These are phyloP conservation scores for Phaethornis superciliosus DNA, from an alignment of 2,113 vertebrate species.

Conservation along the genomic window DNA sequence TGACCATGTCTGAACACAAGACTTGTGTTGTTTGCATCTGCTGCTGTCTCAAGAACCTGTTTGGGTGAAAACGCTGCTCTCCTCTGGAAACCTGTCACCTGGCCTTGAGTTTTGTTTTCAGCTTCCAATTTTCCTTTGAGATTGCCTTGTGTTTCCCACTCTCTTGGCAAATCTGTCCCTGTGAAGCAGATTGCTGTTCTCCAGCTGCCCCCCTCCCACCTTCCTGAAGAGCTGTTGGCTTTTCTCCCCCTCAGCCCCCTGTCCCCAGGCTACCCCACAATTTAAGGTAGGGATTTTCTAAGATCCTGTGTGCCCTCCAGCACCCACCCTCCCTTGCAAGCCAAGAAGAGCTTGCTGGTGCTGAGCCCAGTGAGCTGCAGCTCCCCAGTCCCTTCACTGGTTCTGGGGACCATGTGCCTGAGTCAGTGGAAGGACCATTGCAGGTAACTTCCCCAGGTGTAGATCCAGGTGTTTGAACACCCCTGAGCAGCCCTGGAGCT, in stretches of 20 bases:
- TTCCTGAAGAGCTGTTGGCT: fast-evolving
- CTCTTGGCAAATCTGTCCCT: not conserved
- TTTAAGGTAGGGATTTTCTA: not conserved
- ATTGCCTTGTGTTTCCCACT: fast-evolving
- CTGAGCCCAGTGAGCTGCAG: not conserved
- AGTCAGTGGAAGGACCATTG: not conserved
- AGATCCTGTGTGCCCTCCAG: not conserved
- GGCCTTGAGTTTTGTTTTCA: not conserved
- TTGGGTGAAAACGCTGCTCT: not conserved
- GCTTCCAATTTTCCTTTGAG: not conserved
- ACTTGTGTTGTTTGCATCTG: not conserved
- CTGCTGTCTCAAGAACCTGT: not conserved
- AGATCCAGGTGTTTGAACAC: not conserved
- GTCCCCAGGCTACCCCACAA: not conserved
- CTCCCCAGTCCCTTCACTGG: not conserved
- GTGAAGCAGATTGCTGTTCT: fast-evolving
- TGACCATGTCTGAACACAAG: not conserved
- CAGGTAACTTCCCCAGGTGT: not conserved
- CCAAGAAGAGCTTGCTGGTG: not conserved
- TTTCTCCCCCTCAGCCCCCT: not conserved
- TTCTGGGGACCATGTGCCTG: not conserved
- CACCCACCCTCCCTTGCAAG: not conserved
- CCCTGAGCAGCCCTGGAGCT: not conserved
- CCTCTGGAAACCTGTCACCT: not conserved
- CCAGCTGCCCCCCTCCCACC: not conserved